Percentiles rank a stretch among this genome's conserved stretches.
Conservation (phyloP, 1,140 invertebrate species). For the Papilio helenus region DNA sequence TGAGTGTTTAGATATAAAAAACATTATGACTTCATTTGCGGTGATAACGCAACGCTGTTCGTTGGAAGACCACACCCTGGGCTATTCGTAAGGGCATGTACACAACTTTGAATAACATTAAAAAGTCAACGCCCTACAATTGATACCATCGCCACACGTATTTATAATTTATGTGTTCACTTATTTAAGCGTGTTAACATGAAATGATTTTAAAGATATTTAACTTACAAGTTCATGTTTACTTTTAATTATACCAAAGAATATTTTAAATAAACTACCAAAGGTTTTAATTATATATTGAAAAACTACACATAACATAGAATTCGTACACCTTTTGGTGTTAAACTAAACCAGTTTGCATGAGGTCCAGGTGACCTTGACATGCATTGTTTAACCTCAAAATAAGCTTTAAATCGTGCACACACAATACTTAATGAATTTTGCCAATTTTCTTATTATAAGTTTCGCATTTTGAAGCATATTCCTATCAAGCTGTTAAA, state of each 20-base stretch:
- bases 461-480: neutral
- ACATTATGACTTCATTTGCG: slow-evolving; percentile 9
- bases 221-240: neutral
- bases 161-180: neutral
- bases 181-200: neutral
- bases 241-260: neutral
- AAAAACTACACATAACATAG: too few relatives aligned
- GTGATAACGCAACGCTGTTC: slow-evolving; percentile 9
- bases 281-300: neutral
- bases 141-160: neutral
- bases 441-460: too few relatives aligned
- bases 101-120: neutral
- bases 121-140: neutral
- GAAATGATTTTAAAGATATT: neutral
- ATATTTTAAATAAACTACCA: neutral
- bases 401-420: neutral
- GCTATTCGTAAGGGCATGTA: neutral
- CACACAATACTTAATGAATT: too few relatives aligned
- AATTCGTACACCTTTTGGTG: neutral
- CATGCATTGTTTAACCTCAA: neutral
- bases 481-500: neutral
- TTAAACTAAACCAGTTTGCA: neutral
- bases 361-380: neutral
- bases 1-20: slow-evolving; percentile 19
- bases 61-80: slow-evolving; percentile 18